Conservation (phyloP, 2,113 vertebrate genomes). For the Bubalus kerabau region DNA sequence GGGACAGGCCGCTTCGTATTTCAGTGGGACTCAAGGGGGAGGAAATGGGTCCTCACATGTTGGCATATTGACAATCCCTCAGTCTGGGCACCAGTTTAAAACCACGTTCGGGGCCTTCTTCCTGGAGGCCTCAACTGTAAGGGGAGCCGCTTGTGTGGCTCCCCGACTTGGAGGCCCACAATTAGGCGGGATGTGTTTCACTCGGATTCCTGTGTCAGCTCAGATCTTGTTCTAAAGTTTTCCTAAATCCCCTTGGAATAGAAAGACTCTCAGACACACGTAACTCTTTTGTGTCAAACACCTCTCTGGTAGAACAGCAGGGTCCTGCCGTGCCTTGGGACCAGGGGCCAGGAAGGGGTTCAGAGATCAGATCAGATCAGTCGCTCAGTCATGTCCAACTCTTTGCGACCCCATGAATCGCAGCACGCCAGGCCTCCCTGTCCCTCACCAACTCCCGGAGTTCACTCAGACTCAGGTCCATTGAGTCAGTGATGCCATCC, state of each 20-base stretch:
- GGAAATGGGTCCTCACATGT: neutral
- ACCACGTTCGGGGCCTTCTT: neutral
- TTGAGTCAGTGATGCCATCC: no score
- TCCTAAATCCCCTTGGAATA: neutral
- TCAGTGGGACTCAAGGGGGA: neutral
- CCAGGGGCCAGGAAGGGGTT: fast-evolving
- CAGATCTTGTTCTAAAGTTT: neutral
- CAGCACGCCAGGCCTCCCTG: no score
- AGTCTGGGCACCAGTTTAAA: neutral
- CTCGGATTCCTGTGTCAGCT: neutral
- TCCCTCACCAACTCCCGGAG: no score
- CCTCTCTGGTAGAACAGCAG: neutral
- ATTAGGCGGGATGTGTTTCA: neutral
- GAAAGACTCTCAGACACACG: neutral
- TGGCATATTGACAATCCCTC: neutral
- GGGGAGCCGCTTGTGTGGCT: neutral
- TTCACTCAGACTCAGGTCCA: no score
- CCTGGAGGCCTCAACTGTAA: neutral
- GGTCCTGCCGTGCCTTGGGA: neutral
- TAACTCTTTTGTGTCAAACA: neutral
- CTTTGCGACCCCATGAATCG: no score
- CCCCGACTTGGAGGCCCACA: neutral
- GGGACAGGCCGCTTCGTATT: neutral
- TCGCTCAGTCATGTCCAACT: no score
- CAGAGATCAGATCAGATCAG: no score